phyloP scores from a whole-genome alignment of 1,140 invertebrate species.

The Drosophila virilis region DNA sequence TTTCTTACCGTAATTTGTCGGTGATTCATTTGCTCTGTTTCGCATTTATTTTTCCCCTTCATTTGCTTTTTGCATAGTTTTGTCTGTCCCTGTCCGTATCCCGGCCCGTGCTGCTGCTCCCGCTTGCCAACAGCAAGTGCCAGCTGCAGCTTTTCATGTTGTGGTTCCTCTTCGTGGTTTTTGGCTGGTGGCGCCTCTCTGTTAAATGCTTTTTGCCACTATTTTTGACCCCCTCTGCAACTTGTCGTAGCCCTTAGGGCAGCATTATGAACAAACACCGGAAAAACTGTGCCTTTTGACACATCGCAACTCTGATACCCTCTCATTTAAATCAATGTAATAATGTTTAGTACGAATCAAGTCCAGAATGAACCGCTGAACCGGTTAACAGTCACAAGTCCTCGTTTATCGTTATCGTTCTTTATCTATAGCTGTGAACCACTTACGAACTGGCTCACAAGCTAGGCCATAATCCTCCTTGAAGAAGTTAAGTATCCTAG shows the following conservation, averaged over 20 bases:
- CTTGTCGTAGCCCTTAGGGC: conserved; percentile 35
- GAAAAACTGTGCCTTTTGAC: neutral
- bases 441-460: neutral
- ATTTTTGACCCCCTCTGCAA: conserved; percentile 25
- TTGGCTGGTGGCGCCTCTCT: conserved; percentile 22
- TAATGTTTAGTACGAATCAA: too few species aligned
- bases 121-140: neutral
- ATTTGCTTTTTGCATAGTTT: conserved; percentile 21
- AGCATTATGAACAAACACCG: conserved; percentile 46
- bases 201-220: conserved; percentile 66
- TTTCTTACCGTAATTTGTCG: conserved; percentile 76
- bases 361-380: too few species aligned
- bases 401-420: too few species aligned
- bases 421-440: neutral
- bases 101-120: neutral
- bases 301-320: conserved; percentile 11
- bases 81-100: neutral
- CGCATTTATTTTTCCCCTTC: conserved; percentile 13
- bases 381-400: too few species aligned
- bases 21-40: conserved; percentile 69
- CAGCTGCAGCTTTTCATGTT: conserved; percentile 23
- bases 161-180: neutral
- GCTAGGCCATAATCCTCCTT: too few species aligned
- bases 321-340: neutral
- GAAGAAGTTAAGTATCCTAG: neutral